Percentiles rank a stretch among this genome's conserved stretches.
Conservation (phyloP, 2,797 vertebrate genomes). For the Podarcis lilfordi region DNA sequence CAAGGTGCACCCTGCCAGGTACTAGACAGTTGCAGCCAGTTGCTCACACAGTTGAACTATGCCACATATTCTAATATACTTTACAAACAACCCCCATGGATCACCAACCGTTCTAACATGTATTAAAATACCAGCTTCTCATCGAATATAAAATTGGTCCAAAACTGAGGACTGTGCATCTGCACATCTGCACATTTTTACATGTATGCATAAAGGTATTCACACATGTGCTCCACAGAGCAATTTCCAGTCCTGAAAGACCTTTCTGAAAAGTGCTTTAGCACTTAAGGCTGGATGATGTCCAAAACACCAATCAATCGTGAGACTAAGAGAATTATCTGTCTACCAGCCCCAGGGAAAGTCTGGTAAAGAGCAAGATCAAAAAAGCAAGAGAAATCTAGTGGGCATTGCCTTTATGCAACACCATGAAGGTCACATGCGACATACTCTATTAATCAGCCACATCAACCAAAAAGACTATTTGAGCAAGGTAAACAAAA, state of each 20-base stretch:
- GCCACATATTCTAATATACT: not conserved
- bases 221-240: not conserved
- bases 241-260: not conserved
- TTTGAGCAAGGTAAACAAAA: constrained; percentile 29
- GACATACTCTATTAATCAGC: constrained; percentile 22
- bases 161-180: not conserved
- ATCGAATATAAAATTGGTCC: not conserved
- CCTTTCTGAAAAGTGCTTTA: constrained; percentile 11
- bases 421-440: constrained; percentile 11
- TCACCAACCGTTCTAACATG: not conserved
- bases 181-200: not conserved
- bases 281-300: constrained; percentile 15
- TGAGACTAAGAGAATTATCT: not conserved
- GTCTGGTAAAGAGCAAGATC: constrained; percentile 48
- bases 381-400: constrained; percentile 23
- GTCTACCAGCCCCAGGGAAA: not conserved
- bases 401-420: constrained; percentile 15
- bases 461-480: not conserved
- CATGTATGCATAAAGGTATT: not conserved
- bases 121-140: not conserved
- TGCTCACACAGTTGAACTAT: not conserved
- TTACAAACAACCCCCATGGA: not conserved
- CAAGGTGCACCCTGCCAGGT: not conserved
- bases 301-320: constrained; percentile 36
- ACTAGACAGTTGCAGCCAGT: not conserved